Evolutionary conservation across 1,140 invertebrate species (phyloP).

Genomic region (Procambarus virginalis): DNA sequence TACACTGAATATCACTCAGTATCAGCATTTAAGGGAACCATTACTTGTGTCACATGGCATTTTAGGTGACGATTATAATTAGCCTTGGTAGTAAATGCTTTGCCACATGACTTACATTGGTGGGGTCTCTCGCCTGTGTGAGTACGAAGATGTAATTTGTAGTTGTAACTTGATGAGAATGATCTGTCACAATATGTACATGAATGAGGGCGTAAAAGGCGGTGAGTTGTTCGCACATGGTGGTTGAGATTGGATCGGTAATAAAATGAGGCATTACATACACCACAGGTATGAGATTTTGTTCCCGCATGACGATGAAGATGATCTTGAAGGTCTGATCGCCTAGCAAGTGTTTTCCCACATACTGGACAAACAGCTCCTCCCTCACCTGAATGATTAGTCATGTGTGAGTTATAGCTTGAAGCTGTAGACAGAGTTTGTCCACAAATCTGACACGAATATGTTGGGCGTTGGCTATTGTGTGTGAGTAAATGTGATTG

Average conservation of each 20-base stretch:
- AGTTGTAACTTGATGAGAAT: slow-evolving; percentile 93
- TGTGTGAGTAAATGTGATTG: slow-evolving; percentile 55
- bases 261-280: slow-evolving; percentile 58
- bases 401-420: slow-evolving; percentile 27
- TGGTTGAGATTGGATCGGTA: slow-evolving; percentile 63
- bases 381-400: slow-evolving; percentile 27
- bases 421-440: slow-evolving; percentile 22
- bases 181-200: slow-evolving; percentile 92
- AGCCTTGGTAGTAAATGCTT: slow-evolving; percentile 84
- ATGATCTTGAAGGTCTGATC: slow-evolving; percentile 58
- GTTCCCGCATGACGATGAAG: slow-evolving; percentile 61
- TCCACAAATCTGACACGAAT: slow-evolving; percentile 53
- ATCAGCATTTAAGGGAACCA: slow-evolving; percentile 33
- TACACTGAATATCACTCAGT: slow-evolving; percentile 15
- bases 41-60: slow-evolving; percentile 65
- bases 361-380: slow-evolving; percentile 57
- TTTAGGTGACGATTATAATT: slow-evolving; percentile 67
- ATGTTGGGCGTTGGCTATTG: slow-evolving; percentile 35
- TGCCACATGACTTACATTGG: slow-evolving; percentile 89
- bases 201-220: slow-evolving; percentile 25
- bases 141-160: slow-evolving; percentile 91
- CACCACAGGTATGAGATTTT: slow-evolving; percentile 51
- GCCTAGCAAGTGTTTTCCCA: slow-evolving; percentile 56
- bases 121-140: slow-evolving; percentile 95
- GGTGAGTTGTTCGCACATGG: slow-evolving; percentile 53